A percentile compares a stretch with the other conserved stretches of the same genome.
These are phyloP conservation scores for Tiphia femorata DNA, from an alignment of 2,888 invertebrate species.

Conservation along the genomic window DNA sequence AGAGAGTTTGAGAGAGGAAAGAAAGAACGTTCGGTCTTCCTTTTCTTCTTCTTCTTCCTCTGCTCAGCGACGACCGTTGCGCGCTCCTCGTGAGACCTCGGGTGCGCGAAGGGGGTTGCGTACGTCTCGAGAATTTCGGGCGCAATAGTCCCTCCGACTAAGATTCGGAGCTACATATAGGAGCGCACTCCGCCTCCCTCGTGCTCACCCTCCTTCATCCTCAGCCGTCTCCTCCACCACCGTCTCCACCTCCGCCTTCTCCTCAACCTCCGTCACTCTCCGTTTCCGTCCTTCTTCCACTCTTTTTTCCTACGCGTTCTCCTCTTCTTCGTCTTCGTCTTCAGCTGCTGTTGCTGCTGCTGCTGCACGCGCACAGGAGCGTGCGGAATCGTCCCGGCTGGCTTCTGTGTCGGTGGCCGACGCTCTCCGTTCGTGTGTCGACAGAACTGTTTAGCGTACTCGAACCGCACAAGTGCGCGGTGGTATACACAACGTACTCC, in stretches of 20 bases:
- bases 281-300: constrained; percentile 5
- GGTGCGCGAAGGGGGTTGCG: constrained; percentile 47
- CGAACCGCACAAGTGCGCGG: neutral
- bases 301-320: neutral
- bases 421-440: constrained; percentile 33
- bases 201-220: constrained; percentile 49
- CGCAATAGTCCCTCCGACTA: constrained; percentile 65
- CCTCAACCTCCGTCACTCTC: constrained; percentile 19
- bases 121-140: constrained; percentile 61
- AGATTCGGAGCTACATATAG: constrained; percentile 68
- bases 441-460: constrained; percentile 32
- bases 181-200: constrained; percentile 62
- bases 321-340: constrained; percentile 31
- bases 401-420: constrained; percentile 22
- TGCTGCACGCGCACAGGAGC: constrained; percentile 43
- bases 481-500: no score
- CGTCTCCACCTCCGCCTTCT: constrained; percentile 24
- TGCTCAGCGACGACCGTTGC: neutral
- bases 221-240: constrained; percentile 32
- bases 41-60: no score
- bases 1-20: no score
- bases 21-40: no score
- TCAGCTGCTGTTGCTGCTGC: constrained; percentile 31
- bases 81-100: neutral
- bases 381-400: constrained; percentile 27